These are phyloP conservation scores for Epizoanthus ramosus DNA, from an alignment of 92 coral and sea anemone genomes.

Conservation along the genomic window DNA sequence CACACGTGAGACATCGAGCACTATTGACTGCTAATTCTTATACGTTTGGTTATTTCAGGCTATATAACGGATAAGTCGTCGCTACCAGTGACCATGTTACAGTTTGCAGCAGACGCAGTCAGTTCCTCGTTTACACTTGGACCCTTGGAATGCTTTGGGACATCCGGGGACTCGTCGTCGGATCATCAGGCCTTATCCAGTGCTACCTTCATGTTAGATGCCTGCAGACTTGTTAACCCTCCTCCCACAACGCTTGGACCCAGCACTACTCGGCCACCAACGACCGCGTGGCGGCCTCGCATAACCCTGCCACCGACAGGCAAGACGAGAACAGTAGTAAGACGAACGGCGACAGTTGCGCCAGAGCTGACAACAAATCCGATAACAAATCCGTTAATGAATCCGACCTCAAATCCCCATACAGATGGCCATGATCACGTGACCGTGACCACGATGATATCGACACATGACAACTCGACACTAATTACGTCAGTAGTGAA, in stretches of 20 bases:
- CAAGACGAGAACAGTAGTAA: constrained; percentile 28
- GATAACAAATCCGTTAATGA: constrained; percentile 45
- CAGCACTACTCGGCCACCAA: constrained; percentile 26
- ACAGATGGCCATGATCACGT: constrained; percentile 65
- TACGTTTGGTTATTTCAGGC: constrained; percentile 52
- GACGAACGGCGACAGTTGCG: constrained; percentile 23
- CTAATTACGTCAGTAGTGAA: constrained; percentile 80
- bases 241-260: constrained; percentile 68
- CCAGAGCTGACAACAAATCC: constrained; percentile 33
- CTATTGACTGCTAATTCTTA: background rate
- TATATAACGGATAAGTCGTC: constrained; percentile 76
- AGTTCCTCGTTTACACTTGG: constrained; percentile 90
- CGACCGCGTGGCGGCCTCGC: constrained; percentile 15
- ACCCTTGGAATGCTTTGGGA: constrained; percentile 90
- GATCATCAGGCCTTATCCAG: constrained; percentile 31
- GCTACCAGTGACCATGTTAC: constrained; percentile 84
- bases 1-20: background rate
- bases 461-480: constrained; percentile 76
- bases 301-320: constrained; percentile 10
- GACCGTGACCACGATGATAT: constrained; percentile 84
- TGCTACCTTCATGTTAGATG: constrained; percentile 69
- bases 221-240: constrained; percentile 72
- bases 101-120: constrained; percentile 68
- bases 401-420: constrained; percentile 39
- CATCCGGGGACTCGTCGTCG: constrained; percentile 38